Base-by-base conservation (phyloP, 2,888 invertebrate species). In the Drosophila borborema region DNA sequence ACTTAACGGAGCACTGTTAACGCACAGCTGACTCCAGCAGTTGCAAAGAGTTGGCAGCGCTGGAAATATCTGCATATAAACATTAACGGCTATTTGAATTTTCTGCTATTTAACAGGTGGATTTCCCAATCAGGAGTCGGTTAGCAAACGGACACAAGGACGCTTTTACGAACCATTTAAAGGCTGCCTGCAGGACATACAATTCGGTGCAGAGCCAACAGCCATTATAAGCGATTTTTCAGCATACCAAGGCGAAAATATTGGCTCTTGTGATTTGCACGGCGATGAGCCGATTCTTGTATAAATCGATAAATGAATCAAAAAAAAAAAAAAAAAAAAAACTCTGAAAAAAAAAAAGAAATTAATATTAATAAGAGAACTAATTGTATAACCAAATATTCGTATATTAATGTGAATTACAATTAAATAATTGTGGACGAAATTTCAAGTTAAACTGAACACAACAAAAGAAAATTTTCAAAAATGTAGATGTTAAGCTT, bases 161-260 rank as follows among this genome's bases (percentile, higher is more conserved):
- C 91, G 94, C 46, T 95, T 94, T 83, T 93, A 94, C 6, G 91
- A 94, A 67, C 94, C 95, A 73, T 95, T 95, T 84, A 94, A 94
- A 90, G 95, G 95, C 67, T 95, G 95, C 86, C 94, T 95, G 74
- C 94, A 95, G 89, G 94, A 94, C 76, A 94, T 95, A 85, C 94
- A 94, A 55, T 95, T 93, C 71, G 93, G 92, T 28, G 90, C 91
- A 55, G 93, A 93, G 76, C 91, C 91, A 65, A 91, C 87, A 73
- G 83, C 92, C 56, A 79, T 92, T 78, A 93, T 93, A 60, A 92
- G 92, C 66, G 95, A 95, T 91, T 95, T 95, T 92, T 94, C 94
- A 46, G 85, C 93, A 41, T 95, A 94, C 84, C 94, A 94, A 81
- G 95, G 95, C 72, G 94, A 94, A 91, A 95, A 95, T 90, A 93